A percentile compares a stretch with the other conserved stretches of the same genome.
phyloP scores from a whole-genome alignment of 1,140 invertebrate species.

The Procambarus clarkii region DNA sequence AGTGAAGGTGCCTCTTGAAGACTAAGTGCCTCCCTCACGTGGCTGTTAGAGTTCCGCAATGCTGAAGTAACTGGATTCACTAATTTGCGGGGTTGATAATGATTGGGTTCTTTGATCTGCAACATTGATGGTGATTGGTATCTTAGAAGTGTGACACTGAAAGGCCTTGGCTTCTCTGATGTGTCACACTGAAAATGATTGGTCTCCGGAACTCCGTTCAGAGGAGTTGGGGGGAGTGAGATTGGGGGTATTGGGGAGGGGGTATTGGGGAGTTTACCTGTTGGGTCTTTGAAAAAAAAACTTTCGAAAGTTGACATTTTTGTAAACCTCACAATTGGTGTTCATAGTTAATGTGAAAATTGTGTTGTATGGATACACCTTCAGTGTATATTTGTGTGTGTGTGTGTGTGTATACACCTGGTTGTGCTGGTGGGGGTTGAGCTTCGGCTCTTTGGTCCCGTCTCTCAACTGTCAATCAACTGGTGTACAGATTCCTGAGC shows the following conservation, averaged over 20 bases:
- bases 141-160: conserved; percentile 49
- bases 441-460: no score
- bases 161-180: conserved; percentile 35
- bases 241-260: not conserved
- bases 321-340: no score
- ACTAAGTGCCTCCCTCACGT: not conserved
- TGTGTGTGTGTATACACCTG: no score
- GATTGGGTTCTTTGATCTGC: conserved; percentile 55
- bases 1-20: not conserved
- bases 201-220: not conserved
- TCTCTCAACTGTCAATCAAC: no score
- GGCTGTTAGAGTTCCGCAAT: not conserved
- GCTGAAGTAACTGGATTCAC: conserved; percentile 36
- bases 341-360: no score
- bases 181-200: conserved; percentile 49
- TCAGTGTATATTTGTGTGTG: not conserved
- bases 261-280: not conserved
- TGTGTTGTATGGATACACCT: no score
- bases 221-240: no score
- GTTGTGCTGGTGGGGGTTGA: no score
- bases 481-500: no score
- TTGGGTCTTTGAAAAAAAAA: no score
- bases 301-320: no score
- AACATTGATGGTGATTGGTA: conserved; percentile 48
- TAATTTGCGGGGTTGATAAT: conserved; percentile 60